Conservation (phyloP, 2,888 invertebrate species). For the Tachina grossa region DNA sequence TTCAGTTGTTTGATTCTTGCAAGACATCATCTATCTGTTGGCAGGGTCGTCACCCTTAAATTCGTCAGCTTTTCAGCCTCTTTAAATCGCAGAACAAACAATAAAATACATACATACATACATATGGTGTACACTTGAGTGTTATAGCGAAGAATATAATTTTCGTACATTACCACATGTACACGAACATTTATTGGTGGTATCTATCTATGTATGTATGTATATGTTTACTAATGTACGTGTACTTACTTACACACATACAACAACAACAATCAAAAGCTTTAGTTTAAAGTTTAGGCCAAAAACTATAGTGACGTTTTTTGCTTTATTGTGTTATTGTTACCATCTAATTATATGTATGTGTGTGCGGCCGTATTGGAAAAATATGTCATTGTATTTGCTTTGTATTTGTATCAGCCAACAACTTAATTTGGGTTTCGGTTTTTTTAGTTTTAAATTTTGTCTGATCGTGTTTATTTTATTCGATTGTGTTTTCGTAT, state of each 20-base stretch:
- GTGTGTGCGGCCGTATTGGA: slow-evolving; percentile 5
- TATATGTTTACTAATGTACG: neutral
- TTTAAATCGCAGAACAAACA: slow-evolving; percentile 11
- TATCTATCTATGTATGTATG: no score
- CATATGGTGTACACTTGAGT: neutral
- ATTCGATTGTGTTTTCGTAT: slow-evolving; percentile 28
- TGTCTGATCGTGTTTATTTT: slow-evolving; percentile 43
- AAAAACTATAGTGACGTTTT: slow-evolving; percentile 30
- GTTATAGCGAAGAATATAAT: neutral
- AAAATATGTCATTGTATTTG: slow-evolving; percentile 19
- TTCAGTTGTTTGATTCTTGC: neutral
- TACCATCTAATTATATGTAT: neutral
- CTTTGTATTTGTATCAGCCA: slow-evolving; percentile 36
- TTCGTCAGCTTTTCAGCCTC: slow-evolving; percentile 5
- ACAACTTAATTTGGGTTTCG: slow-evolving; percentile 44
- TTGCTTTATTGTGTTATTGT: slow-evolving; percentile 29
- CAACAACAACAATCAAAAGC: slow-evolving; percentile 33
- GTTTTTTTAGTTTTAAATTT: slow-evolving; percentile 42
- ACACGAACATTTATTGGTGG: neutral
- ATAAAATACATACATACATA: neutral
- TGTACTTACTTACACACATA: neutral
- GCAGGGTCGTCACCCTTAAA: neutral
- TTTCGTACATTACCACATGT: neutral
- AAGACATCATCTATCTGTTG: neutral
- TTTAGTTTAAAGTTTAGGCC: slow-evolving; percentile 30